phyloP scores from a whole-genome alignment of 2,888 invertebrate species.

The Heteropelma amictum region DNA sequence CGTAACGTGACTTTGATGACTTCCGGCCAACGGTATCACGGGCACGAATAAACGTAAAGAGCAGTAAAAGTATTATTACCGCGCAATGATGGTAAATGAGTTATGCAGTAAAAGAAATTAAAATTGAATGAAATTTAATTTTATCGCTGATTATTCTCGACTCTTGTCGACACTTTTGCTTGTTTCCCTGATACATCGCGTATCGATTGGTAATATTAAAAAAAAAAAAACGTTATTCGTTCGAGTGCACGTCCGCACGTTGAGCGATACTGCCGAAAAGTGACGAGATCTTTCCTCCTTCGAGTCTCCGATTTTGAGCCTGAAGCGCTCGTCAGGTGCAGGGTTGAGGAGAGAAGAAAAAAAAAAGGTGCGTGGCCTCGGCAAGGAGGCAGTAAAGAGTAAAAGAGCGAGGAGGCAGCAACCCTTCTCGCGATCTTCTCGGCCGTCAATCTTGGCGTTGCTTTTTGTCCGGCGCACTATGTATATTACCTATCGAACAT shows the following conservation, averaged over 20 bases:
- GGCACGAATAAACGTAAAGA: not conserved
- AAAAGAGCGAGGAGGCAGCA: slow-evolving; percentile 48
- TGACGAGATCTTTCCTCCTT: slow-evolving; percentile 28
- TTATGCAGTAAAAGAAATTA: too few relatives aligned
- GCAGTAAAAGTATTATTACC: not conserved
- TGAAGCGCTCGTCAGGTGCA: slow-evolving; percentile 40
- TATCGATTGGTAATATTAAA: too few relatives aligned
- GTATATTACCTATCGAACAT: slow-evolving; percentile 26
- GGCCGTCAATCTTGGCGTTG: slow-evolving; percentile 40
- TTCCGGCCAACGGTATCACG: not conserved
- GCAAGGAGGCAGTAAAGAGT: slow-evolving; percentile 35
- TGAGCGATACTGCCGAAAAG: slow-evolving; percentile 36
- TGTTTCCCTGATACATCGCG: too few relatives aligned
- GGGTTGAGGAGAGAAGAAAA: slow-evolving; percentile 13
- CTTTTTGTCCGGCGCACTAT: slow-evolving; percentile 11
- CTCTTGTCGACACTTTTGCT: not conserved
- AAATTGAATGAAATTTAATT: too few relatives aligned
- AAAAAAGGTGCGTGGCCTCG: slow-evolving; percentile 48
- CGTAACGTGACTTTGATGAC: slow-evolving; percentile 22
- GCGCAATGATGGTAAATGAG: not conserved
- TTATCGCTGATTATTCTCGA: too few relatives aligned
- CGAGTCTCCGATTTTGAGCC: not conserved
- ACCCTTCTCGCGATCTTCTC: slow-evolving; percentile 38
- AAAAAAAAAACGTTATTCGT: not conserved
- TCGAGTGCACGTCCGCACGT: slow-evolving; percentile 21